Base-by-base conservation (phyloP, 2,888 invertebrate genomes). In the Drosophila yooni region DNA sequence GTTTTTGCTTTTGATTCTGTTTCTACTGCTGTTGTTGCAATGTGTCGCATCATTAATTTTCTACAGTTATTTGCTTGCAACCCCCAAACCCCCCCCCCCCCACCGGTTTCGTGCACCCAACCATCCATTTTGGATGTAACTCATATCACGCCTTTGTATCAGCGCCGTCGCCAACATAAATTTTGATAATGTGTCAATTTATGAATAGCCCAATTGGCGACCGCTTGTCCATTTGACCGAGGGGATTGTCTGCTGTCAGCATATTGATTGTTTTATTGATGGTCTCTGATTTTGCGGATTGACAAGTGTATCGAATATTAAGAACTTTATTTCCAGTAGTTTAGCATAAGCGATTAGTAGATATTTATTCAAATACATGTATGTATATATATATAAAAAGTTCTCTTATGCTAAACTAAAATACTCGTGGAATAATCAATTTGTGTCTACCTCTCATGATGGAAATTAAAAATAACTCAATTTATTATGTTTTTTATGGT, bases 231-330 rank as follows among this genome's bases (percentile, higher is more conserved):
- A 61, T 81, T 75, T 76, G 68, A 65, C 74, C 75, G 65, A 73
- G 76, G 65, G 76, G 76, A 88, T 76, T 86, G 82, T 74, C 73
- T 70, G 75, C 90, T 86, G 90, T 86, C 85, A 89, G 85, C 85
- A 79, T 85, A 89, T 89, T 86, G 90, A 88, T 89, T 85, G 90
- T 89, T 89, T 86, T 86, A 89, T 86, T 89, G 90, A 85, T 85
- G 80, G 67, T 29, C 31, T 27, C 15, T 15, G 25, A 36, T 57
- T 76, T 80, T 59, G 70, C 72, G 68, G 50, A 50, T 70, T 71
- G 82, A 73, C 86, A 74, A 85, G 82, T 74, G 69, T 63, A 60
- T 73, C 65, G 64, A 68, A 65, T 65, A 52, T 56, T 62, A 40
- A 62, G 52, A 78, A 51, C 58, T 74, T 61, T 33, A 54, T 68